Evolutionary conservation across 1,140 invertebrate species (phyloP).

Genomic region (Berghia stephanieae): DNA sequence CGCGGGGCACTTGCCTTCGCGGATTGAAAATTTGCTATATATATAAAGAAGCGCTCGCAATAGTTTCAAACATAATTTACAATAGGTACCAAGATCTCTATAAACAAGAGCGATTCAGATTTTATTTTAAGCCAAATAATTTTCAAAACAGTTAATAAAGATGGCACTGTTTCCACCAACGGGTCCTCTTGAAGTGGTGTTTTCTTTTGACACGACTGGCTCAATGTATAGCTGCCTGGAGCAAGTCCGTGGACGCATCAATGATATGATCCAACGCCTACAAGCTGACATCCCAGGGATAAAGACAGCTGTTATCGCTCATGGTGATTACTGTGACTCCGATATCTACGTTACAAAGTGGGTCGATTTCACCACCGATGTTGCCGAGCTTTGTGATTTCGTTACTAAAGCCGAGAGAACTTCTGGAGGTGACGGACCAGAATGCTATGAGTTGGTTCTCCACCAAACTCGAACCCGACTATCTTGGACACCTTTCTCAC

Average conservation of each 20-base stretch:
- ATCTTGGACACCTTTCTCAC: constrained; percentile 51
- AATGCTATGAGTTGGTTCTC: constrained; percentile 62
- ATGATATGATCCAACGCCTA: constrained; percentile 58
- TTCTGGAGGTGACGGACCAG: constrained; percentile 51
- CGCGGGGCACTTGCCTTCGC: too few relatives aligned
- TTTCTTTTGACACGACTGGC: constrained; percentile 64
- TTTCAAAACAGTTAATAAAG: too few relatives aligned
- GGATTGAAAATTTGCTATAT: too few relatives aligned
- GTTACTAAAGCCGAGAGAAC: constrained; percentile 51
- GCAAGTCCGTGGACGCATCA: constrained; percentile 50
- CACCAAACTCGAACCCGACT: constrained; percentile 37
- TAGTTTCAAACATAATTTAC: too few relatives aligned
- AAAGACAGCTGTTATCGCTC: constrained; percentile 53
- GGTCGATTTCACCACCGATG: constrained; percentile 48
- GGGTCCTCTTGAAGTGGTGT: constrained; percentile 59
- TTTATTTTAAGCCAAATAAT: too few relatives aligned
- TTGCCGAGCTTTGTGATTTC: constrained; percentile 49
- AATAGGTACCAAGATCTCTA: too few relatives aligned
- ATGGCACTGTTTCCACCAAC: too few relatives aligned
- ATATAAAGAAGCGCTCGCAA: too few relatives aligned
- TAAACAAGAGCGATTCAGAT: too few relatives aligned
- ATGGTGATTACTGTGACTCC: constrained; percentile 58
- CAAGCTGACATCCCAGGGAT: constrained; percentile 59
- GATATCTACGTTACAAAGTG: constrained; percentile 52
- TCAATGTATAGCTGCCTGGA: constrained; percentile 55